Percentiles rank a stretch among this genome's conserved stretches.
These are phyloP conservation scores for Hypomecis punctinalis DNA, from an alignment of 2,888 invertebrate species.

Conservation along the genomic window DNA sequence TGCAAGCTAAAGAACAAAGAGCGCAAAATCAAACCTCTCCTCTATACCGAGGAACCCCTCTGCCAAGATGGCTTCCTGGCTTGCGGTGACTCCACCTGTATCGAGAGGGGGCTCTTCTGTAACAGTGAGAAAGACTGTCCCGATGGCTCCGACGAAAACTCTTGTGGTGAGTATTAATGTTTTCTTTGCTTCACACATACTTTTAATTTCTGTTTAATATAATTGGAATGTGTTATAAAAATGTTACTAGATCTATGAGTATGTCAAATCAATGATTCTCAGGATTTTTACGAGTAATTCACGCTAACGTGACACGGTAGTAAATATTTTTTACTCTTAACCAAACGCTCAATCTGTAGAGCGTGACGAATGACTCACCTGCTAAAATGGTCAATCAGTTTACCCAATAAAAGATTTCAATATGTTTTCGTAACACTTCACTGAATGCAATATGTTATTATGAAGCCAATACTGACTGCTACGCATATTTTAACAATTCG, in stretches of 20 bases:
- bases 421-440: constrained; percentile 61
- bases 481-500: not conserved
- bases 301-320: not conserved
- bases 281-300: not conserved
- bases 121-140: constrained; percentile 96
- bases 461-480: not conserved
- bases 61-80: constrained; percentile 95
- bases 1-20: constrained; percentile 96
- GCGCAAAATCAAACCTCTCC: constrained; percentile 93
- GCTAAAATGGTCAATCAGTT: constrained; percentile 69
- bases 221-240: too few relatives aligned
- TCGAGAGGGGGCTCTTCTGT: constrained; percentile 96
- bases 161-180: constrained; percentile 90
- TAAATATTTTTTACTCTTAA: constrained; percentile 50
- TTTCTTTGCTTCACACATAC: not conserved
- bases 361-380: constrained; percentile 69
- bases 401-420: constrained; percentile 73
- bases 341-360: constrained; percentile 53
- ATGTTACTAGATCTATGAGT: too few relatives aligned
- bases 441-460: not conserved
- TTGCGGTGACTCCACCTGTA: constrained; percentile 94
- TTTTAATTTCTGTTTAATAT: too few relatives aligned
- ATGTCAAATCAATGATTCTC: too few relatives aligned
- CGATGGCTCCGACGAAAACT: constrained; percentile 96
- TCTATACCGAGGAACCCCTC: constrained; percentile 95